Evolutionary conservation across 2,797 vertebrate species (phyloP).

Genomic region (Malacoraja senta): DNA sequence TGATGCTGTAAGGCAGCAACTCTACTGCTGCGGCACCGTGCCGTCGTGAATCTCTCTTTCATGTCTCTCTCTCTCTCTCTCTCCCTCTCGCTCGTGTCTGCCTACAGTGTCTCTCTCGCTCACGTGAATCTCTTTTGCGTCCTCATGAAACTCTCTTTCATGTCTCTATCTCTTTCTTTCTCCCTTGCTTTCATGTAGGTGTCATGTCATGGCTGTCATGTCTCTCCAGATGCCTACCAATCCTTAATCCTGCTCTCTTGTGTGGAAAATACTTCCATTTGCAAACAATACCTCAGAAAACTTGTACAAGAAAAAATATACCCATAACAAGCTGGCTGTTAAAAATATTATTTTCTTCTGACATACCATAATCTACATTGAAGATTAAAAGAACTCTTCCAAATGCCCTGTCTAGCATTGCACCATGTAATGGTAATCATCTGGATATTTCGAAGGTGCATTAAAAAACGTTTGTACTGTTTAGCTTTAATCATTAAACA

Average conservation of each 20-base stretch:
- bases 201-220: too few relatives aligned
- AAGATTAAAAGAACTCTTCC: not conserved
- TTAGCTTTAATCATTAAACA: not conserved
- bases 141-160: too few relatives aligned
- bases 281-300: not conserved
- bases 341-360: not conserved
- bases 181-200: too few relatives aligned
- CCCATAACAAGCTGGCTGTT: not conserved
- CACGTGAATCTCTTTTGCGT: too few relatives aligned
- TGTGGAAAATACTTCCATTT: slow-evolving; percentile 49
- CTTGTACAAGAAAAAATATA: not conserved
- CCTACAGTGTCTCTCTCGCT: too few relatives aligned
- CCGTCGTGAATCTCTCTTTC: too few relatives aligned
- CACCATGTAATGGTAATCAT: not conserved
- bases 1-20: too few relatives aligned
- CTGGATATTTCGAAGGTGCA: not conserved
- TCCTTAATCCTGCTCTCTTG: too few relatives aligned
- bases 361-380: not conserved
- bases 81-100: too few relatives aligned
- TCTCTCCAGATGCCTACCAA: too few relatives aligned
- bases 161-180: too few relatives aligned
- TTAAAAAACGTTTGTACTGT: not conserved
- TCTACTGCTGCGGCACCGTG: too few relatives aligned
- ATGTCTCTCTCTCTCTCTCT: slow-evolving; percentile 55
- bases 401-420: not conserved